phyloP scores from a whole-genome alignment of 2,113 vertebrate species.

The Bambusicola thoracicus region DNA sequence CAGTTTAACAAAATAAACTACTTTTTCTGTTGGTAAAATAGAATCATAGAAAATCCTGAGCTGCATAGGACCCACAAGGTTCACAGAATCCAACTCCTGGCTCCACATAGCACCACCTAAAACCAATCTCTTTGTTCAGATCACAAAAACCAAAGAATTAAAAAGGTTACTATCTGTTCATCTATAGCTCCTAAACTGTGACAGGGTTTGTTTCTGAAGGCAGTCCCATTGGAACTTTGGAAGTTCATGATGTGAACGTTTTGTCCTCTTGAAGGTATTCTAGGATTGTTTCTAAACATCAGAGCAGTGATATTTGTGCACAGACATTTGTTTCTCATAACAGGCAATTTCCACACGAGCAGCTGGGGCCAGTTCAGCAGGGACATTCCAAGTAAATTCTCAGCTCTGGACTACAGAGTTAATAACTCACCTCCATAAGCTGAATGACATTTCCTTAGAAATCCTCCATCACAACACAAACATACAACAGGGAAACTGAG shows the following conservation, averaged over 20 bases:
- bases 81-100: too few relatives aligned
- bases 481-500: not conserved
- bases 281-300: not conserved
- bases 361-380: not conserved
- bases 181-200: not conserved
- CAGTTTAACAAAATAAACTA: too few relatives aligned
- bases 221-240: not conserved
- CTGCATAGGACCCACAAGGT: too few relatives aligned
- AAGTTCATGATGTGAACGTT: not conserved
- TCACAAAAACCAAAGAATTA: not conserved
- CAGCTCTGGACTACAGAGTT: not conserved
- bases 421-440: not conserved
- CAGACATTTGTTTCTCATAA: not conserved
- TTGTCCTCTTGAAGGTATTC: not conserved
- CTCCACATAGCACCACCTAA: not conserved
- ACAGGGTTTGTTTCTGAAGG: not conserved
- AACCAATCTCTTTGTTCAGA: not conserved
- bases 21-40: too few relatives aligned
- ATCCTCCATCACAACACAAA: not conserved
- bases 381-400: not conserved
- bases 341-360: not conserved
- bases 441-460: not conserved
- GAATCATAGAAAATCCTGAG: too few relatives aligned
- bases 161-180: not conserved
- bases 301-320: rapidly evolving